Evolutionary conservation across 2,113 vertebrate genomes (phyloP).

Genomic region (Dunckerocampus dactyliophorus): DNA sequence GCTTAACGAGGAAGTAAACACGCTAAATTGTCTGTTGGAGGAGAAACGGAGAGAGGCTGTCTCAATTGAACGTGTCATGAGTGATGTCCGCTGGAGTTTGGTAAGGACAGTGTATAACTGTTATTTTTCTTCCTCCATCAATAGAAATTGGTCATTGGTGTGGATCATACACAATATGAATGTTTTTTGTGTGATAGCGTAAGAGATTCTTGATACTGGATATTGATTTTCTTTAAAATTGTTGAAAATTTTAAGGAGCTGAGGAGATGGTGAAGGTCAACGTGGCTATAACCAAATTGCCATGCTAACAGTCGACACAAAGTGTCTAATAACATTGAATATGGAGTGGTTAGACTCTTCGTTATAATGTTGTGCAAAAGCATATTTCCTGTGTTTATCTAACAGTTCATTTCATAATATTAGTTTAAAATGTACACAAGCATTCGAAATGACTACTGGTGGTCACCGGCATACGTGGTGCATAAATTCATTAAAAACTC

Average conservation of each 20-base stretch:
- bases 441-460: too few species aligned
- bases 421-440: too few species aligned
- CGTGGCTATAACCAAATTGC: too few species aligned
- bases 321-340: too few species aligned
- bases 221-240: too few species aligned
- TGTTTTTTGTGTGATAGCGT: neutral
- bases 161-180: conserved; percentile 1
- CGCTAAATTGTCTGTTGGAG: conserved; percentile 65
- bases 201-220: neutral
- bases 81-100: conserved; percentile 25
- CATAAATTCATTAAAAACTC: too few species aligned
- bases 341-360: too few species aligned
- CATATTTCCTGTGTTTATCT: neutral
- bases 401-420: too few species aligned
- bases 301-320: too few species aligned
- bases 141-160: neutral
- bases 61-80: conserved; percentile 28
- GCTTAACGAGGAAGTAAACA: conserved; percentile 73
- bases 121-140: conserved; percentile 1
- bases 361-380: conserved; percentile 21
- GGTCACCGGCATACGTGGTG: too few species aligned
- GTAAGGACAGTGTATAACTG: conserved; percentile 6
- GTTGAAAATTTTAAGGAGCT: too few species aligned
- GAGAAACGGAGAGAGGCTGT: conserved; percentile 47
- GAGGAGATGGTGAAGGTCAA: too few species aligned